phyloP scores from a whole-genome alignment of 2,888 invertebrate species.

The Hydropsyche betteni region DNA sequence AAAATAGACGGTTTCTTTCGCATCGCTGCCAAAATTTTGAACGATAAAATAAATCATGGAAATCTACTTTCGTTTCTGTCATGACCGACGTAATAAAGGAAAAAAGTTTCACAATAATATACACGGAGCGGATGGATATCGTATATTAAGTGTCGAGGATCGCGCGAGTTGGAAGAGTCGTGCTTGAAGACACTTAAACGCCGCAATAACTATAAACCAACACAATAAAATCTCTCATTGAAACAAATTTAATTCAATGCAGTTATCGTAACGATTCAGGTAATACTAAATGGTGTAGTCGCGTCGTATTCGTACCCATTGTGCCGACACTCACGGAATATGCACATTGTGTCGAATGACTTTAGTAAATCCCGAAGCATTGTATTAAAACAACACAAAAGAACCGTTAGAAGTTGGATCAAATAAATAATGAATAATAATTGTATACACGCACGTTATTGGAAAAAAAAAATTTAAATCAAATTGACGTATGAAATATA shows the following conservation, averaged over 20 bases:
- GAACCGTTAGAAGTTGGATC: neutral
- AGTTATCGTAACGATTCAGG: slow-evolving; percentile 20
- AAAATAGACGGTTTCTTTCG: no score
- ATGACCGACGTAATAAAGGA: no score
- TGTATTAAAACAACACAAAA: neutral
- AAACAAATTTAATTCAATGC: slow-evolving; percentile 23
- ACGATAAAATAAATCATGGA: no score
- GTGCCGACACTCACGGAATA: slow-evolving; percentile 12
- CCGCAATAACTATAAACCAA: slow-evolving; percentile 25
- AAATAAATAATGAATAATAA: neutral
- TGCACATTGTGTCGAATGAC: neutral
- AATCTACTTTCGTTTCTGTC: no score
- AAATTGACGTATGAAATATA: no score
- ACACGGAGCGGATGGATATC: no score
- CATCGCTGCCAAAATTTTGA: no score
- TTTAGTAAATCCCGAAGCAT: neutral
- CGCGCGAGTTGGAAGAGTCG: neutral
- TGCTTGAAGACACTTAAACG: slow-evolving; percentile 11
- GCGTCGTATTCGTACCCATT: neutral
- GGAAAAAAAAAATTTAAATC: neutral
- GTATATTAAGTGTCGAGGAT: no score
- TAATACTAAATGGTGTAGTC: neutral
- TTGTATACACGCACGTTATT: neutral
- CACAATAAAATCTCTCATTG: slow-evolving; percentile 12
- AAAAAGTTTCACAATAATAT: no score